These are phyloP conservation scores for Hippocampus comes DNA, from an alignment of 2,113 vertebrate genomes.

Conservation along the genomic window DNA sequence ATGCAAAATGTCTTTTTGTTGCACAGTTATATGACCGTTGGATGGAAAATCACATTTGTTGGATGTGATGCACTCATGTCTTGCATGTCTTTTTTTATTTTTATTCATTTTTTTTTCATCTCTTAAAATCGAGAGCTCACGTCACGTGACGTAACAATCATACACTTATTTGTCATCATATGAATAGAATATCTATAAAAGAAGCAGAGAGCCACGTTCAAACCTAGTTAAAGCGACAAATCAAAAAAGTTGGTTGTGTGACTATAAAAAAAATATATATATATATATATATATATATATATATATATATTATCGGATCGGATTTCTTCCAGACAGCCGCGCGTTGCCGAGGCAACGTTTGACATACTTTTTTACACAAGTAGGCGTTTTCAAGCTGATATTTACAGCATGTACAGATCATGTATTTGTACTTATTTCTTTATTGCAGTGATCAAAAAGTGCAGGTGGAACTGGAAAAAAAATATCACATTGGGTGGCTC, in stretches of 20 bases:
- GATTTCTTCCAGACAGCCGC: too few relatives aligned
- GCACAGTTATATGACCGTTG: slow-evolving; percentile 81
- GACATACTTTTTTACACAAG: neutral
- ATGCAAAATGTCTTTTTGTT: slow-evolving; percentile 78
- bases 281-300: too few relatives aligned
- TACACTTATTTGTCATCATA: neutral
- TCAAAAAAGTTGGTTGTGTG: slow-evolving; percentile 18
- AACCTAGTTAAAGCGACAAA: slow-evolving; percentile 29
- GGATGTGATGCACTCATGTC: slow-evolving; percentile 30
- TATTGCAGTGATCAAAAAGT: neutral
- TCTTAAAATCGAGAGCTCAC: slow-evolving; percentile 45
- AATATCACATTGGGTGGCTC: neutral
- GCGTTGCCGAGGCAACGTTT: too few relatives aligned
- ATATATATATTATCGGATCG: too few relatives aligned
- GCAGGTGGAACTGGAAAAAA: neutral
- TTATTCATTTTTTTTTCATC: slow-evolving; percentile 8
- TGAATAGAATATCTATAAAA: neutral
- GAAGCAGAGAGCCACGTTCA: slow-evolving; percentile 22
- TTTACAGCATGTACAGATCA: slow-evolving; percentile 1
- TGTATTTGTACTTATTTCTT: neutral
- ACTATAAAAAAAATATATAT: neutral
- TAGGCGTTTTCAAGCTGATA: neutral
- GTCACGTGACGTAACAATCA: slow-evolving; percentile 41
- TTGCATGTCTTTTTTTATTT: slow-evolving; percentile 45
- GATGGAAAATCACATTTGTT: slow-evolving; percentile 62